Evolutionary conservation across 2,113 vertebrate genomes (phyloP), one percentile per base, ranked within the genome.

Genomic region (Plecturocebus donacophilus): DNA sequence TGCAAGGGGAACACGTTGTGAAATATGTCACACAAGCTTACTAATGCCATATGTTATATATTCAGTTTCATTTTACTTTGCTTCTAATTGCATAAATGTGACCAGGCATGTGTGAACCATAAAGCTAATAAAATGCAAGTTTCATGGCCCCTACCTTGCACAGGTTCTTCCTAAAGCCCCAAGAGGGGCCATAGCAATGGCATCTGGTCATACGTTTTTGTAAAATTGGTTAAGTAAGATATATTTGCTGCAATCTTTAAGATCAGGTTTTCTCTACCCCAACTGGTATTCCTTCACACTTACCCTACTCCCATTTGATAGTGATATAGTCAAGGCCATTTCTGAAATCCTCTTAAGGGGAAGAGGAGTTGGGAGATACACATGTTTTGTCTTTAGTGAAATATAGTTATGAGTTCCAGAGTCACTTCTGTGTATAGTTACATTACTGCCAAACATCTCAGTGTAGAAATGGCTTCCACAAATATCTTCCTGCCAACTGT

Each of bases 1-100:
- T 94, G 81, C 68, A 80, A 58, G 9, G 73, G 64, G 40, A 91
- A 90, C 38, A 79, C 47, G 75, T 52, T 92, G 64, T 89, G 83
- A 96, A 97, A 86, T 83, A 54, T 56, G 80, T 73, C 85, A 75
- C 32, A 70, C 21, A 79, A 47, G 54, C 61, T 91, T 75, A 52
- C 66, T 40, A 86, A 94, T 47, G 75, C 47, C 38, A 17, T 93
- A 75, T 32, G 49, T 96, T 89, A 88, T 40, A 70, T 94, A 56
- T 95, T 79, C 40, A 2, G 4, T 95, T 93, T n/a, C 52, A 90
- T 84, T 71, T 87, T 19, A 64, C 76, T 56, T 83, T 47, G 56
- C 19, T 47, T 77, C 17, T 77, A 64, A 96, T 86, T 68, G 6
- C 8, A 61, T 66, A 66, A 35, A 52, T 61, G 40, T 49, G 73